Conservation (phyloP, 2,113 vertebrate genomes). For the Glaucomys volans region DNA sequence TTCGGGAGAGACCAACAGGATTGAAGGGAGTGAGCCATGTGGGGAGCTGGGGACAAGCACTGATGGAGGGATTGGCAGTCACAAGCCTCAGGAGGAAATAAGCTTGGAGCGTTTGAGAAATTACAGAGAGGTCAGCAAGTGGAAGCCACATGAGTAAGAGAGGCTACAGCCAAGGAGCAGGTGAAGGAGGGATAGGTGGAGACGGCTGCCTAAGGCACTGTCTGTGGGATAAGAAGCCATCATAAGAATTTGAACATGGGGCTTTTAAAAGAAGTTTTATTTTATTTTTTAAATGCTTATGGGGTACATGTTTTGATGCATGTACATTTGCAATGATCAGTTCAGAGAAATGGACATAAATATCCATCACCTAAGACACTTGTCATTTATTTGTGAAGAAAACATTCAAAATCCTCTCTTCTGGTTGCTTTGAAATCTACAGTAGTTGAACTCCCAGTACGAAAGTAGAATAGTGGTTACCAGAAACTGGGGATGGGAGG, state of each 20-base stretch:
- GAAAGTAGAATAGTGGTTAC: not conserved
- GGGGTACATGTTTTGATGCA: not conserved
- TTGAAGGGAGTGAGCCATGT: rapidly evolving
- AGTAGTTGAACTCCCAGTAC: not conserved
- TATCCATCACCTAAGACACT: not conserved
- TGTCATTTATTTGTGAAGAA: not conserved
- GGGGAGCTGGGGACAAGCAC: not conserved
- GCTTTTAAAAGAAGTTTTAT: not conserved
- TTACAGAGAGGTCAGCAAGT: not conserved
- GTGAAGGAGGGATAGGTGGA: not conserved
- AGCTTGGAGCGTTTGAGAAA: not conserved
- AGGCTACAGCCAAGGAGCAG: not conserved
- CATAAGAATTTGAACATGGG: not conserved
- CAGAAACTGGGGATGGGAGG: not conserved
- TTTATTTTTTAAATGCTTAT: not conserved
- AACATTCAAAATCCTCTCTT: not conserved
- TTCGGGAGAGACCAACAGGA: not conserved
- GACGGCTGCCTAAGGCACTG: rapidly evolving
- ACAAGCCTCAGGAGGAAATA: too few relatives aligned
- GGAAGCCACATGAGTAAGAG: rapidly evolving
- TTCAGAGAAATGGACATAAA: not conserved
- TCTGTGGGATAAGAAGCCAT: not conserved
- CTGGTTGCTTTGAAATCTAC: too few relatives aligned
- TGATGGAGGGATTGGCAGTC: rapidly evolving
- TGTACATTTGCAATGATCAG: not conserved